Base-by-base conservation (phyloP, 2,797 vertebrate species). In the Rhinoraja longicauda region DNA sequence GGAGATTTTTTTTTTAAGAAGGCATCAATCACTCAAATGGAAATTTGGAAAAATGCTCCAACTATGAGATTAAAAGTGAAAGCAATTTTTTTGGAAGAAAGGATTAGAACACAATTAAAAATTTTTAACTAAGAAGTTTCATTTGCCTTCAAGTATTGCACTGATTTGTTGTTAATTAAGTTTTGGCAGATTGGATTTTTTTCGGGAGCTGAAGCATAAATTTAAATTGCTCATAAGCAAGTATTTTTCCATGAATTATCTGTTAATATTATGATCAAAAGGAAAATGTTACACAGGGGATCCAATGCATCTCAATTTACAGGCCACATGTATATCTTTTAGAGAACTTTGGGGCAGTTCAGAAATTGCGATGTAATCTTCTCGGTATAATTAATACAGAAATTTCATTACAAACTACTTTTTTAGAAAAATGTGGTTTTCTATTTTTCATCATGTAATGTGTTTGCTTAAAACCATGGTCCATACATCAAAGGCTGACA, bases 141-240 rank as follows among this genome's bases (percentile, higher is more conserved):
- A 21, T 21, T 64, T 67, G 59, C n/a, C 62, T 88, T 92, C 90
- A 92, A 24, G 45, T 26, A 26, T 73, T 92, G 26, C 39, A 73
- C 10, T 73, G 90, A 73, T 73, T 26, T 91, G 10, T 29, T 45
- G 24, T 73, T 45, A 92, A 53, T 92, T 75, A 92, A 57, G 6
- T 75, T 73, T 92, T 92, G 45, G 45, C 26, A 92, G 90, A 92
- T 73, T 92, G 12, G 75, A 5, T 72, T 72, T n/a, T 17, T 75
- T 92, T 57, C 0, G 26, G 62, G n/a, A 67, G 19, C 64, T 45
- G 2, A 73, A 73, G 36, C 70, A 45, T 75, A 39, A 72, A 53
- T 75, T 67, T 75, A 26, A 92, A 75, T 91, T 92, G 39, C 39
- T 92, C 67, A 24, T 17, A 91, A 32, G 59, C 29, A 88, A 67